A percentile compares a stretch with the other conserved stretches of the same genome.
phyloP scores from a whole-genome alignment of 2,888 invertebrate genomes.

The Morpho deidamia region DNA sequence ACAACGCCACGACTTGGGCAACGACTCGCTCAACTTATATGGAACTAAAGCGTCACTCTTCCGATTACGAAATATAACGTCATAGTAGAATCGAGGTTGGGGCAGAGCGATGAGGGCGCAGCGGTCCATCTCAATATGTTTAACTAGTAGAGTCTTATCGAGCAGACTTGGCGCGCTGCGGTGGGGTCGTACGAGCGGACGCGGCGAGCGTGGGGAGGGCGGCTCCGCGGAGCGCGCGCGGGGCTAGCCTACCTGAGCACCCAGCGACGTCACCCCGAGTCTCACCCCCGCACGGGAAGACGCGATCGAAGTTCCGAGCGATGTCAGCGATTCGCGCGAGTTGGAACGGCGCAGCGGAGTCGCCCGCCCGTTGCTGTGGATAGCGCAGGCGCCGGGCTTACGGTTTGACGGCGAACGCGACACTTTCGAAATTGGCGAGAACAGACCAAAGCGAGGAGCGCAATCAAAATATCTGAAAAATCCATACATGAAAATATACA shows the following conservation, averaged over 20 bases:
- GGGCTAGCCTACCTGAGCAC: slow-evolving; percentile 81
- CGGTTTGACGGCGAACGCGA: slow-evolving; percentile 88
- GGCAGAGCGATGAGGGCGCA: slow-evolving; percentile 71
- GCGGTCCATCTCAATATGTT: slow-evolving; percentile 61
- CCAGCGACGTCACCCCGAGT: slow-evolving; percentile 84
- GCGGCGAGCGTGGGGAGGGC: slow-evolving; percentile 41
- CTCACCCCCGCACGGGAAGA: slow-evolving; percentile 83
- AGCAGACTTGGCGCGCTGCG: slow-evolving; percentile 59
- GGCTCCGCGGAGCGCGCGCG: slow-evolving; percentile 73
- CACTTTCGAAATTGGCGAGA: slow-evolving; percentile 95
- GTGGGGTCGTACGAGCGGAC: slow-evolving; percentile 47
- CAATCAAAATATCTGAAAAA: slow-evolving; percentile 94
- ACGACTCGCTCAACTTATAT: slow-evolving; percentile 57
- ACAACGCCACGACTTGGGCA: slow-evolving; percentile 66
- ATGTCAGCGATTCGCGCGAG: slow-evolving; percentile 91
- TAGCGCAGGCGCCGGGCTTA: slow-evolving; percentile 80
- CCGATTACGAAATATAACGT: slow-evolving; percentile 50
- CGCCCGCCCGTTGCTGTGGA: slow-evolving; percentile 81
- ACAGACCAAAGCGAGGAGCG: slow-evolving; percentile 92
- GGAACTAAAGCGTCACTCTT: slow-evolving; percentile 49
- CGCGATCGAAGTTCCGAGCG: slow-evolving; percentile 80
- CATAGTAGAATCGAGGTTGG: slow-evolving; percentile 62
- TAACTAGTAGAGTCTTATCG: slow-evolving; percentile 65
- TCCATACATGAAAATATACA: not conserved
- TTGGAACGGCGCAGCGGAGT: slow-evolving; percentile 82